These are phyloP conservation scores for Orycteropus afer DNA, from an alignment of 2,113 vertebrate genomes.

Conservation along the genomic window DNA sequence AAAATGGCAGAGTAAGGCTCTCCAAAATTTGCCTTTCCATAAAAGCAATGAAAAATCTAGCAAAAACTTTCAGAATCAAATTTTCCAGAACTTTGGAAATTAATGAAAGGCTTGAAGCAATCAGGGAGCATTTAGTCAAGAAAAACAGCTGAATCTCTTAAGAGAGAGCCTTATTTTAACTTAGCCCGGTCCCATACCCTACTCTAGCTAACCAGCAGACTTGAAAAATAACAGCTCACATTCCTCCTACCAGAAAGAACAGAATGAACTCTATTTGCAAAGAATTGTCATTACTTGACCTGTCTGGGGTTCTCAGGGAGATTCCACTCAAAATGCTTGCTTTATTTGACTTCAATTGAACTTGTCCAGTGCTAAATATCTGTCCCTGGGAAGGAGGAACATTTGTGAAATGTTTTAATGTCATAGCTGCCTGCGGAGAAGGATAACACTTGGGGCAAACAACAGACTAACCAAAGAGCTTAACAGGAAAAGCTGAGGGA, in stretches of 20 bases:
- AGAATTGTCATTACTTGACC: background rate
- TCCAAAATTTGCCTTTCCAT: background rate
- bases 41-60: background rate
- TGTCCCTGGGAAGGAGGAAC: background rate
- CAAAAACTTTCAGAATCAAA: background rate
- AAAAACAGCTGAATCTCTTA: background rate
- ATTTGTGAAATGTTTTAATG: background rate
- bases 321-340: background rate
- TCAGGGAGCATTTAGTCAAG: background rate
- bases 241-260: background rate
- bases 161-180: slow-evolving; percentile 5
- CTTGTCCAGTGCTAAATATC: background rate
- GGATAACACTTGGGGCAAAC: background rate
- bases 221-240: background rate
- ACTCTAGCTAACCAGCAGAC: background rate
- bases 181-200: background rate
- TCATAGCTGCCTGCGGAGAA: background rate
- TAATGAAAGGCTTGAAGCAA: background rate
- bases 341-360: background rate
- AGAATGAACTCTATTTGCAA: background rate
- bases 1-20: background rate
- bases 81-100: no score
- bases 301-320: background rate
- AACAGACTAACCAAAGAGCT: background rate
- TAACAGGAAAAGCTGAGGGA: background rate